Base-by-base conservation (phyloP, 2,113 vertebrate species). In the Laticauda laticaudata region DNA sequence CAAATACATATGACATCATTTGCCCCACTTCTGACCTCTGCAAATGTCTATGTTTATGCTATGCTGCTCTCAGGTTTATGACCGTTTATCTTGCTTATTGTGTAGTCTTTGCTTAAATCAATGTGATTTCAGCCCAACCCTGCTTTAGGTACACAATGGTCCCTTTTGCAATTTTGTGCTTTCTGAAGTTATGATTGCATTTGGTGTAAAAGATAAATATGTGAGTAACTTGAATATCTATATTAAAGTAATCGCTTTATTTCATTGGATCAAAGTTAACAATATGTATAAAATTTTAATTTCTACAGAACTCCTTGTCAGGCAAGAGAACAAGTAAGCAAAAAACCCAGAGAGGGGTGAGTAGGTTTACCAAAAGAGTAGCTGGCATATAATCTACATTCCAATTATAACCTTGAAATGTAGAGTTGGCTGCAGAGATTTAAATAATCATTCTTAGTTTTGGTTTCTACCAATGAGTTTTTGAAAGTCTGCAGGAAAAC, bases 151-250 rank as follows among this genome's bases (percentile, higher is more conserved):
- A 92, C 26, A 61, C 34, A 48, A 20, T 92, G 57, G 14, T 59
- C 45, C 34, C 34, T 39, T 39, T 81, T 81, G 75, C 34, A 43
- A 81, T n/a, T 81, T 81, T 39, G 7, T 39, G 75, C 34, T 20
- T 75, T 75, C 15, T 75, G 69, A 75, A 18, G n/a, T 75, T 75
- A 34, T 18, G 64, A 75, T 39, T 24, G 14, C 3, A 55, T n/a
- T 56, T 75, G 51, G 23, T 43, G 29, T 61, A 93, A 81, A 91
- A 94, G 8, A 94, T n/a, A 8, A 0, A 0, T 34, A 85, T 75
- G n/a, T 2, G n/a, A 39, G 5, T 34, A 39, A n/a, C n/a, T 75
- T 75, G 69, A 75, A 18, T 39, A 39, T 75, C 69, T n/a, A 75
- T 75, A 34, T 75, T 39, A 75, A 39, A 75, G n/a, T 20, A 39